Evolutionary conservation across 2,797 vertebrate species (phyloP).

Genomic region (Tangara arthus): DNA sequence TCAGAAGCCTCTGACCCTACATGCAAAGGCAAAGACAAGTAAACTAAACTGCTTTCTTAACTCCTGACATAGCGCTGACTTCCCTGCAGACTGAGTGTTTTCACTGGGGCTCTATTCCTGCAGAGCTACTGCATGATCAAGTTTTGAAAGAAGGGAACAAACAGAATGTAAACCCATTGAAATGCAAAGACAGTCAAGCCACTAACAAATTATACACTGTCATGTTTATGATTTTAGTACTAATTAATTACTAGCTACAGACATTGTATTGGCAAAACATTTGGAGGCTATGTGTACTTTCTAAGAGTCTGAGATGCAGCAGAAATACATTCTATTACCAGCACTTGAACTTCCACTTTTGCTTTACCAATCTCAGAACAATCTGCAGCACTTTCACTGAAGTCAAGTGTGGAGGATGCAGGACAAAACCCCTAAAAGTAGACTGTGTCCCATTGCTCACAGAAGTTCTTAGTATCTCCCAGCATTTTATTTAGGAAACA

Average conservation of each 20-base stretch:
- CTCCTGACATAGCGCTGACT: not conserved
- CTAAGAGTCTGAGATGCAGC: not conserved
- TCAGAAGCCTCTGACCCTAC: not conserved
- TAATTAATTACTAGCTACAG: not conserved
- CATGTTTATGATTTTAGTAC: not conserved
- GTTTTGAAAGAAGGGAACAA: not conserved
- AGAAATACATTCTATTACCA: not conserved
- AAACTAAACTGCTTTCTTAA: not conserved
- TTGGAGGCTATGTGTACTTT: not conserved
- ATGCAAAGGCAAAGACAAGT: not conserved
- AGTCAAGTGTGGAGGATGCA: not conserved
- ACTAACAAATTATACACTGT: not conserved
- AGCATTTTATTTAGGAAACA: constrained; percentile 2
- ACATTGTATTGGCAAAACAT: not conserved
- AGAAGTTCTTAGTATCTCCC: not conserved
- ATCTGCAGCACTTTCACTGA: not conserved
- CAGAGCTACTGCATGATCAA: not conserved
- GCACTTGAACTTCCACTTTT: not conserved
- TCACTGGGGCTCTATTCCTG: not conserved
- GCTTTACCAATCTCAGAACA: not conserved
- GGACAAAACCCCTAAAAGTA: not conserved
- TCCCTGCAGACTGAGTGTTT: not conserved
- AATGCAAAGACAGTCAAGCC: not conserved
- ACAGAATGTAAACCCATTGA: not conserved
- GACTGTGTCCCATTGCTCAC: not conserved